A percentile compares a stretch with the other conserved stretches of the same genome.
These are phyloP conservation scores for Coregonus suidteri DNA, from an alignment of 2,797 vertebrate species.

Conservation along the genomic window DNA sequence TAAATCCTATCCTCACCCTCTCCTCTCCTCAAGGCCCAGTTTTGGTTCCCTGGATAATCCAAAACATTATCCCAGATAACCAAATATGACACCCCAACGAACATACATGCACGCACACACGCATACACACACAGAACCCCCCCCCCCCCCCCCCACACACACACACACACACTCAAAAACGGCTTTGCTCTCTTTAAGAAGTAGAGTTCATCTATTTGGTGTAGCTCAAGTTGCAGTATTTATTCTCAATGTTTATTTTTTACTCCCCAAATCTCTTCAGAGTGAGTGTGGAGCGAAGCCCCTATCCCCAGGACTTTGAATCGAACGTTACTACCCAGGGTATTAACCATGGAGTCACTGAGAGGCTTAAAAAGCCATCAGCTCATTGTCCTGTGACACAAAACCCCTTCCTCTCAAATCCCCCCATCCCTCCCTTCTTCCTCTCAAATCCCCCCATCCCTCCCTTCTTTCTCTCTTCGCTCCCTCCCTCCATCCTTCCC, in stretches of 20 bases:
- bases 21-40: slow-evolving; percentile 45
- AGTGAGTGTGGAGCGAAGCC: slow-evolving; percentile 66
- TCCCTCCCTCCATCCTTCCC: slow-evolving; percentile 52
- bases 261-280: slow-evolving; percentile 58
- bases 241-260: slow-evolving; percentile 72
- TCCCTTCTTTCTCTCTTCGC: slow-evolving; percentile 31
- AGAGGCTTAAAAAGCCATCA: slow-evolving; percentile 90
- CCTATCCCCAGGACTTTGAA: slow-evolving; percentile 63
- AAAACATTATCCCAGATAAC: slow-evolving; percentile 43
- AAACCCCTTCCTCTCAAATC: slow-evolving; percentile 81
- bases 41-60: slow-evolving; percentile 46
- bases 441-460: slow-evolving; percentile 46
- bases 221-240: slow-evolving; percentile 67
- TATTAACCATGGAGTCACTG: slow-evolving; percentile 78
- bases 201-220: slow-evolving; percentile 67
- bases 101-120: slow-evolving; percentile 9
- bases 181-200: not conserved
- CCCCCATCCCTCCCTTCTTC: slow-evolving; percentile 38
- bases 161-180: not conserved
- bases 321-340: slow-evolving; percentile 67
- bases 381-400: slow-evolving; percentile 87
- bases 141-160: no score
- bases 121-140: not conserved
- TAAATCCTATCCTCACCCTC: no score
- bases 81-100: slow-evolving; percentile 52